These are phyloP conservation scores for Trissolcus japonicus DNA, from an alignment of 2,888 invertebrate genomes.

Conservation along the genomic window DNA sequence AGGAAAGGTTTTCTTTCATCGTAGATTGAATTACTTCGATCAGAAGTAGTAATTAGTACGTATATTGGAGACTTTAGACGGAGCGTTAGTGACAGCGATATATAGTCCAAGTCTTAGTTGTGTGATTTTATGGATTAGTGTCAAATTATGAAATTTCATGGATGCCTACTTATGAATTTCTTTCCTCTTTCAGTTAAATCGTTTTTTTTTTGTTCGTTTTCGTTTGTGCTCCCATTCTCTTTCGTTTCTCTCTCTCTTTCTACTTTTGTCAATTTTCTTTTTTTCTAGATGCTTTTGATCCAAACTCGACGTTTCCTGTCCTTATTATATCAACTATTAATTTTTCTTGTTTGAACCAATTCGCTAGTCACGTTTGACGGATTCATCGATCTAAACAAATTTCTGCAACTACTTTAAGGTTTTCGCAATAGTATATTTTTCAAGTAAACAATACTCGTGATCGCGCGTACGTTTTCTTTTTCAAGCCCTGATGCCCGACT, in stretches of 20 bases:
- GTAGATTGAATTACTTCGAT: slow-evolving; percentile 71
- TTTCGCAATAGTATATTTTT: slow-evolving; percentile 63
- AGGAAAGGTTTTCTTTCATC: slow-evolving; percentile 74
- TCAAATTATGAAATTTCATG: slow-evolving; percentile 77
- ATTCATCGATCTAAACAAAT: slow-evolving; percentile 62
- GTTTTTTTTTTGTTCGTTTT: slow-evolving; percentile 45
- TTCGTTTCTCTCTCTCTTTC: slow-evolving; percentile 18
- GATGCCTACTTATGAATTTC: slow-evolving; percentile 67
- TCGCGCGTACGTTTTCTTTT: slow-evolving; percentile 59
- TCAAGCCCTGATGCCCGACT: slow-evolving; percentile 59
- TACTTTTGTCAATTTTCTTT: slow-evolving; percentile 49
- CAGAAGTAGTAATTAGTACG: slow-evolving; percentile 72
- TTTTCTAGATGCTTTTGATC: slow-evolving; percentile 71
- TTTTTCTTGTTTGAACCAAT: slow-evolving; percentile 67
- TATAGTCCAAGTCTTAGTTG: slow-evolving; percentile 74
- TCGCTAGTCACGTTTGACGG: slow-evolving; percentile 65
- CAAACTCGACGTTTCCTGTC: slow-evolving; percentile 54
- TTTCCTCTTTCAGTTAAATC: slow-evolving; percentile 38
- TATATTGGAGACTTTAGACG: slow-evolving; percentile 69
- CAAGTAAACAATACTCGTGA: slow-evolving; percentile 65
- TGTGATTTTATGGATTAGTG: slow-evolving; percentile 76
- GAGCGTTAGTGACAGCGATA: slow-evolving; percentile 72
- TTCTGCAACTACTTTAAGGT: slow-evolving; percentile 64
- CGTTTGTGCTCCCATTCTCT: neutral
- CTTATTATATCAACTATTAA: slow-evolving; percentile 38